Conservation (phyloP, 2,888 invertebrate genomes). For the Luperina testacea region DNA sequence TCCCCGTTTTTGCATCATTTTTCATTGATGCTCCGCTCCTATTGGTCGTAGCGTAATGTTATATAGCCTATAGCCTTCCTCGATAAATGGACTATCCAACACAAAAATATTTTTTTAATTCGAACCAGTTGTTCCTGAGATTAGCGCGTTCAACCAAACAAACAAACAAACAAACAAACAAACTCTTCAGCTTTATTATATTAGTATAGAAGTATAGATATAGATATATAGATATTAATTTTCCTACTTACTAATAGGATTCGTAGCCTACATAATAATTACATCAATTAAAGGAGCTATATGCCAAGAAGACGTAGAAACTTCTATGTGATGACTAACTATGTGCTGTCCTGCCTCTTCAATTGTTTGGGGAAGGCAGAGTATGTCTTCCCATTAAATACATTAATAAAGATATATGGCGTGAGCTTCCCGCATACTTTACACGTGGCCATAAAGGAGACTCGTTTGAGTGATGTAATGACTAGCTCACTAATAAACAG, state of each 20-base stretch:
- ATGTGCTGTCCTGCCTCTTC: neutral
- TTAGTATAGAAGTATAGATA: too few relatives aligned
- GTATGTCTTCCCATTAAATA: neutral
- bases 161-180: too few relatives aligned
- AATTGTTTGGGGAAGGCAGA: neutral
- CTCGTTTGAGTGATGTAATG: neutral
- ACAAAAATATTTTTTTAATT: too few relatives aligned
- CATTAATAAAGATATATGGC: neutral
- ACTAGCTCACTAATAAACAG: constrained; percentile 8
- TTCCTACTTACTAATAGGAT: neutral
- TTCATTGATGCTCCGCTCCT: too few relatives aligned
- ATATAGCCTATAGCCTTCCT: too few relatives aligned
- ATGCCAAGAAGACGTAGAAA: neutral
- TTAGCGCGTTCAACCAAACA: too few relatives aligned
- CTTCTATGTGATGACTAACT: neutral
- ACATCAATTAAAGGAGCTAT: neutral
- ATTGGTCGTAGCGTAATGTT: too few relatives aligned
- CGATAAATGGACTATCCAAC: too few relatives aligned
- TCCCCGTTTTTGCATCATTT: too few relatives aligned
- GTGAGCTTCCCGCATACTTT: neutral
- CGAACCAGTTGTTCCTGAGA: too few relatives aligned
- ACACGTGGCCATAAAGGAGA: neutral
- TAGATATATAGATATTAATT: too few relatives aligned
- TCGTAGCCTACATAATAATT: neutral
- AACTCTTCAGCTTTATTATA: too few relatives aligned